Evolutionary conservation across 2,113 vertebrate genomes (phyloP).

Genomic region (Morone chrysops): DNA sequence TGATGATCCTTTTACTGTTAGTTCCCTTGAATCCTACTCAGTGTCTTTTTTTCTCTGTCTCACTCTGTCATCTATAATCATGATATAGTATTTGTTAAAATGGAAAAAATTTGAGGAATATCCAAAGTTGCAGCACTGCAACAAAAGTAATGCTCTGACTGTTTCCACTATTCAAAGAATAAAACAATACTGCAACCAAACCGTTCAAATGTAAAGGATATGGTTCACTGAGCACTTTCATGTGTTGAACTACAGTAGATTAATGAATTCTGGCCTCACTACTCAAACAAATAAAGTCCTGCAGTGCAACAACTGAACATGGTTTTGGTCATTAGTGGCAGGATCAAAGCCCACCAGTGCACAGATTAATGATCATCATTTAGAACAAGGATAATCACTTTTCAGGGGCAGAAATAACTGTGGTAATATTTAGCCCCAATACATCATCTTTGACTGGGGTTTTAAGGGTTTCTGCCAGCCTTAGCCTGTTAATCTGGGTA

Average conservation of each 20-base stretch:
- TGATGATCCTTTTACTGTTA: background rate
- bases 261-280: conserved; percentile 41
- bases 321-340: conserved; percentile 50
- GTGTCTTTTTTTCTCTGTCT: background rate
- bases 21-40: background rate
- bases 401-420: conserved; percentile 36
- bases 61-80: background rate
- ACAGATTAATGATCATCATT: conserved; percentile 57
- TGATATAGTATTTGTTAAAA: conserved; percentile 18
- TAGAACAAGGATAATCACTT: conserved; percentile 35
- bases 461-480: conserved; percentile 59
- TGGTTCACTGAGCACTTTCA: conserved; percentile 38
- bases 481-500: conserved; percentile 60
- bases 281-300: conserved; percentile 41
- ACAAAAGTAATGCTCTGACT: conserved; percentile 4
- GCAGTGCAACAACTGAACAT: conserved; percentile 18
- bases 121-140: background rate
- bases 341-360: conserved; percentile 38
- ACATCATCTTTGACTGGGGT: conserved; percentile 64
- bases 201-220: conserved; percentile 20
- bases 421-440: conserved; percentile 51
- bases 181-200: conserved; percentile 20
- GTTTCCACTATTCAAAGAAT: conserved; percentile 30
- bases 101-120: conserved; percentile 11
- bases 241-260: conserved; percentile 22